These are phyloP conservation scores for Adineta ricciae DNA, from an alignment of 2,888 invertebrate species.

Conservation along the genomic window DNA sequence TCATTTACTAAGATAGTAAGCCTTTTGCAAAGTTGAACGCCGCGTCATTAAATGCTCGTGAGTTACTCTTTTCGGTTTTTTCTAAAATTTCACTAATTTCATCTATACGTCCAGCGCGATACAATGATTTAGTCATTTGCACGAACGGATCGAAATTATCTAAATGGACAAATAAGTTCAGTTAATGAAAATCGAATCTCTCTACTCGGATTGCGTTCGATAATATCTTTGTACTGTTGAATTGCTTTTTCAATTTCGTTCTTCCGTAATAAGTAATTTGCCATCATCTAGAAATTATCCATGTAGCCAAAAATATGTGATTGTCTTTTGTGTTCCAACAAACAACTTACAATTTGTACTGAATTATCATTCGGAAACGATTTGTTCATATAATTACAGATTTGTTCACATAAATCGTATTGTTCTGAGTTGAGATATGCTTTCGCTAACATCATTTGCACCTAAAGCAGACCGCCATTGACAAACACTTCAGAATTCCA, in stretches of 20 bases:
- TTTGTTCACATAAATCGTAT: constrained; percentile 74
- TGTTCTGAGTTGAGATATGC: constrained; percentile 57
- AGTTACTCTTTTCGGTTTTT: constrained; percentile 53
- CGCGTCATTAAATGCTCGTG: constrained; percentile 58
- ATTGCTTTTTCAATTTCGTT: constrained; percentile 83
- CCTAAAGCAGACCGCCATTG: constrained; percentile 37
- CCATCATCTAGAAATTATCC: constrained; percentile 64
- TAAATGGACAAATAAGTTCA: constrained; percentile 41
- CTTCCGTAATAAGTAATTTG: constrained; percentile 76
- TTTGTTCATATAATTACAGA: constrained; percentile 30
- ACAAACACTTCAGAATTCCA: neutral
- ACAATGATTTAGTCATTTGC: constrained; percentile 75
- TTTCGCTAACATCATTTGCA: constrained; percentile 49
- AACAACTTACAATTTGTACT: constrained; percentile 15
- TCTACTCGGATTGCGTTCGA: constrained; percentile 45
- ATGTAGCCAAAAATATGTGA: neutral
- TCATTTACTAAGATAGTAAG: constrained; percentile 62
- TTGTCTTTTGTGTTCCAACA: neutral
- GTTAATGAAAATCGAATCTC: neutral
- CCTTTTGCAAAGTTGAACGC: constrained; percentile 77
- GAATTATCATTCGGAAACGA: constrained; percentile 23
- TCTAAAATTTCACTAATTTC: constrained; percentile 62
- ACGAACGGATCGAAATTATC: constrained; percentile 83
- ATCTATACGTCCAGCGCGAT: constrained; percentile 68
- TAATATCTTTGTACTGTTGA: constrained; percentile 75